Evolutionary conservation across 2,888 invertebrate genomes (phyloP).

Genomic region (Tenthredo amoena): DNA sequence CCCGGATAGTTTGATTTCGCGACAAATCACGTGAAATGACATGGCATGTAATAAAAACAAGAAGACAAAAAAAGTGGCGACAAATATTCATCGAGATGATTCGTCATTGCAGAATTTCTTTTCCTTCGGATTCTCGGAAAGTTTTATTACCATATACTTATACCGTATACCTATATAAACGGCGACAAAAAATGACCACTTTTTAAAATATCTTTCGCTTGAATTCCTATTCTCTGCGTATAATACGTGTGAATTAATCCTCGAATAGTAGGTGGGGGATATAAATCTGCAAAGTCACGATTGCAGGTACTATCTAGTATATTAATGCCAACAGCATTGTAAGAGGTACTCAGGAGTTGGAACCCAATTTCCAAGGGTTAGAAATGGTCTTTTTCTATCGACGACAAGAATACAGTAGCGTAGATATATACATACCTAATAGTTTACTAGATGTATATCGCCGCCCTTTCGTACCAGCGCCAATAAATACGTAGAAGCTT

Average conservation of each 20-base stretch:
- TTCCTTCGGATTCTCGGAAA: neutral
- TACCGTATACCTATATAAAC: neutral
- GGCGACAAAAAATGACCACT: neutral
- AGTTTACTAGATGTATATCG: neutral
- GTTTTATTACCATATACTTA: neutral
- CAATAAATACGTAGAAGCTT: constrained; percentile 1
- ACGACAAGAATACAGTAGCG: neutral
- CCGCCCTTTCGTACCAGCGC: neutral
- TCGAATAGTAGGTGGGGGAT: neutral
- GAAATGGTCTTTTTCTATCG: neutral
- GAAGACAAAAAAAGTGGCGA: neutral
- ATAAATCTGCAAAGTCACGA: constrained; percentile 11
- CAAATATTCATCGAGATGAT: neutral
- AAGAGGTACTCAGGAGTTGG: neutral
- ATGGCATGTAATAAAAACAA: neutral
- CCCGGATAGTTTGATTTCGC: constrained; percentile 25
- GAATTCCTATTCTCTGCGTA: neutral
- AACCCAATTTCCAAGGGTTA: neutral
- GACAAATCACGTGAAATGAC: neutral
- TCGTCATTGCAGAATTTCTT: neutral
- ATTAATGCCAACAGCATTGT: neutral
- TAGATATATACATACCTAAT: neutral
- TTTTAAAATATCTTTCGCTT: neutral
- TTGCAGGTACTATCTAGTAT: neutral
- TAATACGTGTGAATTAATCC: neutral